Evolutionary conservation across 2,888 invertebrate genomes (phyloP).

Genomic region (Thysanoteuthis rhombus): DNA sequence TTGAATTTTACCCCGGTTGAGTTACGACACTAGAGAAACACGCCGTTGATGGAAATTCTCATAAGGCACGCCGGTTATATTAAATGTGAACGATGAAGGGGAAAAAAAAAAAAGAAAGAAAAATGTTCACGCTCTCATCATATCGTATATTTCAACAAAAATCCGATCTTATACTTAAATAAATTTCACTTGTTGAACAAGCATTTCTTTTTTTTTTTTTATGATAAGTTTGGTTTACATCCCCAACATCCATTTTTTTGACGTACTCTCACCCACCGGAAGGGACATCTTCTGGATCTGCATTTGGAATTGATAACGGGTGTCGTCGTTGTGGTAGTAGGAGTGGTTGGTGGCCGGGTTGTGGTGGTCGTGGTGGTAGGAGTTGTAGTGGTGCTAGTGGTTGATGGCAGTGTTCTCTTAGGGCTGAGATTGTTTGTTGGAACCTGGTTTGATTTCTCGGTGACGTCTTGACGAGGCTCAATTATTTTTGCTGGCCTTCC

Average conservation of each 20-base stretch:
- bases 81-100: neutral
- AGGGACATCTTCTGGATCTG: neutral
- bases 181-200: neutral
- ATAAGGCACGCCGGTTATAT: no score
- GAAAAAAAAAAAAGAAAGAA: neutral
- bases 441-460: neutral
- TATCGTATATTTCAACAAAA: neutral
- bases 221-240: neutral
- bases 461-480: neutral
- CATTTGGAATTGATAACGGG: neutral
- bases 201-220: neutral
- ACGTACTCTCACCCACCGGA: neutral
- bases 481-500: no score
- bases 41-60: neutral
- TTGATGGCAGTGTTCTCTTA: neutral
- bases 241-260: conserved; percentile 24
- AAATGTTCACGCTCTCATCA: neutral
- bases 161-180: neutral
- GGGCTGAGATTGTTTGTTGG: neutral
- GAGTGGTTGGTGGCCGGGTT: neutral
- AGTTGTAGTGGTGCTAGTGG: neutral
- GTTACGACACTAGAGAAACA: neutral
- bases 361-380: neutral
- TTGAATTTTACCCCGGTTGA: neutral
- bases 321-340: neutral